These are phyloP conservation scores for Ypsolopha scabrella DNA, from an alignment of 2,888 invertebrate species.

Conservation along the genomic window DNA sequence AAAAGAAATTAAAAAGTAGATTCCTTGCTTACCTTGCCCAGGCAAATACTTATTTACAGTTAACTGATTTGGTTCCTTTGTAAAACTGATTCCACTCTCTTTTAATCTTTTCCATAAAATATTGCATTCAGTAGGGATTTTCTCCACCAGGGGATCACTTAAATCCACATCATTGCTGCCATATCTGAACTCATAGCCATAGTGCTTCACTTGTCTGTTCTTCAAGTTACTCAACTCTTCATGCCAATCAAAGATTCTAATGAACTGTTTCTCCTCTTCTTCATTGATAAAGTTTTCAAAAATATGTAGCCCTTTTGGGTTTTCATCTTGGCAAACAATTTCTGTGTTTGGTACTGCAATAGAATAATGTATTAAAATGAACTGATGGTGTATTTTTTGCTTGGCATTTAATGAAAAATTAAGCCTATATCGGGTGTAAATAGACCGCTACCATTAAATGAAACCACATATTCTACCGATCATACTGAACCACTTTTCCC, in stretches of 20 bases:
- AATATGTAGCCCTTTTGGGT: slow-evolving; percentile 79
- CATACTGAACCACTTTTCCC: too few species aligned
- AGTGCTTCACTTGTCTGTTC: slow-evolving; percentile 89
- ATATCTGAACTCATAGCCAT: slow-evolving; percentile 92
- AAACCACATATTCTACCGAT: too few species aligned
- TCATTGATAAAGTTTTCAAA: slow-evolving; percentile 78
- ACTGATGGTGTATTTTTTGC: neutral
- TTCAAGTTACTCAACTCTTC: slow-evolving; percentile 68
- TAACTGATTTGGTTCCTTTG: slow-evolving; percentile 79
- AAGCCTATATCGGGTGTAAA: too few species aligned
- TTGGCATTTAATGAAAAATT: neutral
- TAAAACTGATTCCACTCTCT: slow-evolving; percentile 31
- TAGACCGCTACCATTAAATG: too few species aligned
- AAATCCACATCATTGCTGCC: slow-evolving; percentile 87
- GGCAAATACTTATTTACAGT: slow-evolving; percentile 88
- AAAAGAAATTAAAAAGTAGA: too few species aligned
- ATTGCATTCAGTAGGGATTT: slow-evolving; percentile 79
- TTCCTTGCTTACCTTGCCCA: slow-evolving; percentile 76
- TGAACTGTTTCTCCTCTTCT: slow-evolving; percentile 74
- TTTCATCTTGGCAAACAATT: slow-evolving; percentile 31
- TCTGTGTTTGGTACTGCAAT: slow-evolving; percentile 45
- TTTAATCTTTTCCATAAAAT: slow-evolving; percentile 73
- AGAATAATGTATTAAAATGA: neutral
- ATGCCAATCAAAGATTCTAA: slow-evolving; percentile 70
- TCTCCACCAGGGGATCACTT: slow-evolving; percentile 71